Evolutionary conservation across 2,113 vertebrate genomes (phyloP).

Genomic region (Cololabis saira): DNA sequence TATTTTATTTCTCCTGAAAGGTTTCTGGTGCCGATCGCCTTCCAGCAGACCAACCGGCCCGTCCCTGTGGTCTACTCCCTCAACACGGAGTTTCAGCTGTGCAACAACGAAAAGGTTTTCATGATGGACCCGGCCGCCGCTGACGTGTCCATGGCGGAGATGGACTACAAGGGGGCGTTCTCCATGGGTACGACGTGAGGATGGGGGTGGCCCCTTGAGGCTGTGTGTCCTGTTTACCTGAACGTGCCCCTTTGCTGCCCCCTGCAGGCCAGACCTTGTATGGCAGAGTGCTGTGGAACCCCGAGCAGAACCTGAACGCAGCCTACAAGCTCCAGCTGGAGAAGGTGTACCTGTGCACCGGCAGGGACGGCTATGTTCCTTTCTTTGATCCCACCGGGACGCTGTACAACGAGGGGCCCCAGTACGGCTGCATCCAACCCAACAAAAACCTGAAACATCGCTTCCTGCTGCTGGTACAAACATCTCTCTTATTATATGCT

Average conservation of each 20-base stretch:
- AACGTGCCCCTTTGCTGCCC: constrained; percentile 22
- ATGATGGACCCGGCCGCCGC: constrained; percentile 90
- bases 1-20: constrained; percentile 64
- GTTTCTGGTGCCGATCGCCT: constrained; percentile 95
- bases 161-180: constrained; percentile 99
- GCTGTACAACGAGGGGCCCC: constrained; percentile 94
- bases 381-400: constrained; percentile 97
- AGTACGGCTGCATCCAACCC: constrained; percentile 97
- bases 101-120: constrained; percentile 97
- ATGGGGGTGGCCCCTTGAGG: too few species aligned
- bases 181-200: constrained; percentile 87
- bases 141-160: constrained; percentile 92
- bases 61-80: constrained; percentile 96
- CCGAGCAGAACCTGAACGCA: constrained; percentile 93
- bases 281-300: constrained; percentile 94
- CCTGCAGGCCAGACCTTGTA: constrained; percentile 92
- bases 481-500: too few species aligned
- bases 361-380: constrained; percentile 93
- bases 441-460: constrained; percentile 95
- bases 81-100: constrained; percentile 97
- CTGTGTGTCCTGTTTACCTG: too few species aligned
- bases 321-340: constrained; percentile 96
- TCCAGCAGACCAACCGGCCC: constrained; percentile 97
- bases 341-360: constrained; percentile 97
- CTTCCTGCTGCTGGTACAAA: constrained; percentile 91